Percentiles rank a stretch among this genome's conserved stretches.
phyloP scores from a whole-genome alignment of 2,888 invertebrate genomes.

The Choreutis nemorana region DNA sequence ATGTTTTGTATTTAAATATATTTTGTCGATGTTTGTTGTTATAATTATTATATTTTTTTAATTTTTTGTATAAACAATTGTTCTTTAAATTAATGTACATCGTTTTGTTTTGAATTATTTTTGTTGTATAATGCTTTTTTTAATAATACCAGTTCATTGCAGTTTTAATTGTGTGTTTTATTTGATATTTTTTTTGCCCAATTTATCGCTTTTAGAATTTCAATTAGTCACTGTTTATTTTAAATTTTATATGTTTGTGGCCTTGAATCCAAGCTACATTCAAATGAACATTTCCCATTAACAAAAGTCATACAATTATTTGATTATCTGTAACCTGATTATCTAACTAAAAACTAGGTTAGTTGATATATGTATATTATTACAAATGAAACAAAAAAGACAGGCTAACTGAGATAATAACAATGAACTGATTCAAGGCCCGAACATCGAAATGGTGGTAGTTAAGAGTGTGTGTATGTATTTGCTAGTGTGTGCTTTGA shows the following conservation, averaged over 20 bases:
- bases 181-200: constrained; percentile 49
- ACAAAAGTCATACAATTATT: too few species aligned
- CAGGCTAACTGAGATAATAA: too few species aligned
- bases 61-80: constrained; percentile 76
- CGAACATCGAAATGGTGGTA: constrained; percentile 26
- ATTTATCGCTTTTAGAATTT: constrained; percentile 41
- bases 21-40: constrained; percentile 69
- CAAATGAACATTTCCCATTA: too few species aligned
- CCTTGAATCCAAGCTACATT: too few species aligned
- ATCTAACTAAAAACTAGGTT: too few species aligned
- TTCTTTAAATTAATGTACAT: constrained; percentile 80
- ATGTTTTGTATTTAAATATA: constrained; percentile 66
- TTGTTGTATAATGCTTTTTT: constrained; percentile 79
- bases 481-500: constrained; percentile 30
- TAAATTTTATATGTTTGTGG: too few species aligned
- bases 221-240: too few species aligned
- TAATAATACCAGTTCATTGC: constrained; percentile 78
- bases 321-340: too few species aligned
- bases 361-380: too few species aligned
- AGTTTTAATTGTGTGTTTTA: constrained; percentile 73
- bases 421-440: too few species aligned
- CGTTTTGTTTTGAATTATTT: constrained; percentile 79
- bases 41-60: constrained; percentile 71
- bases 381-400: too few species aligned
- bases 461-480: constrained; percentile 20